Evolutionary conservation across 2,797 vertebrate genomes (phyloP).

Genomic region (Hapalemur alaotrensis): DNA sequence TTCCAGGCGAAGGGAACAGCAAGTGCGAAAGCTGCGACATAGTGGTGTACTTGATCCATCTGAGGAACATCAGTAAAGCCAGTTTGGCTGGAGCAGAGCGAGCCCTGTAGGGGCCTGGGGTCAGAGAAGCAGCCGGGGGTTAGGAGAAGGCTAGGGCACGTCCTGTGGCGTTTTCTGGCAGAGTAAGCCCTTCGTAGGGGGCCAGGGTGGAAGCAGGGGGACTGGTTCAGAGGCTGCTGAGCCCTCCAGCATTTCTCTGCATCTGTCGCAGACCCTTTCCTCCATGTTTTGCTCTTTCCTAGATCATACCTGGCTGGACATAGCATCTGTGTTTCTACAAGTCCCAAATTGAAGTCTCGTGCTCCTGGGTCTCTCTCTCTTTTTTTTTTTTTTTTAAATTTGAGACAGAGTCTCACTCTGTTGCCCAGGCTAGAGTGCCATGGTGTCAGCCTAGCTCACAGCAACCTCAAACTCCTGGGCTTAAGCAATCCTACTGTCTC

Average conservation of each 20-base stretch:
- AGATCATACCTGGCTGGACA: background rate
- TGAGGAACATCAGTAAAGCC: background rate
- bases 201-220: background rate
- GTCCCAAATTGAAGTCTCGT: background rate
- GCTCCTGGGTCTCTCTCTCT: background rate
- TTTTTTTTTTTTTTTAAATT: too few species aligned
- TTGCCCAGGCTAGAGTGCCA: too few species aligned
- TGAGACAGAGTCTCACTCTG: too few species aligned
- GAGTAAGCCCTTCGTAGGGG: background rate
- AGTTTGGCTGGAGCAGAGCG: background rate
- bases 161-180: background rate
- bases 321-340: accelerated
- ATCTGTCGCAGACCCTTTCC: background rate
- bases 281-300: background rate
- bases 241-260: background rate
- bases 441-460: too few species aligned
- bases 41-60: background rate
- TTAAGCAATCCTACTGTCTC: too few species aligned
- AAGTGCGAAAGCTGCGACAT: background rate
- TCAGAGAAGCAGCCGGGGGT: background rate
- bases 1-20: background rate
- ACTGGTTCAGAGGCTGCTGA: background rate
- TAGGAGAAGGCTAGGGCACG: background rate
- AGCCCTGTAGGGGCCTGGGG: background rate
- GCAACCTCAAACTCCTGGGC: too few species aligned